phyloP scores from a whole-genome alignment of 2,113 vertebrate species.

The Pyrgilauda ruficollis region DNA sequence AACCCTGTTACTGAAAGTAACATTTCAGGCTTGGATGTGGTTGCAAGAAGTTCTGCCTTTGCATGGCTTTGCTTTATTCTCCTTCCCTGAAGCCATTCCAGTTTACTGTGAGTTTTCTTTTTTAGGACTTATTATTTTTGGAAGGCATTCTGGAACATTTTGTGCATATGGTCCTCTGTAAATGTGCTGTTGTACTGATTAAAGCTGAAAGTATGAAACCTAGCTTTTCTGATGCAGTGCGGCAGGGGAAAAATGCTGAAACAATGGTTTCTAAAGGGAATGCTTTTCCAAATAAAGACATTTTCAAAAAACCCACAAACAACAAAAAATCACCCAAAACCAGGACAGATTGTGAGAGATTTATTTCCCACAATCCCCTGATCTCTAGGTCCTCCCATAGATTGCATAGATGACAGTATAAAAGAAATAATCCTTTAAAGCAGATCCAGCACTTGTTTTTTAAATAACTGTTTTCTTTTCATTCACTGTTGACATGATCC shows the following conservation, averaged over 20 bases:
- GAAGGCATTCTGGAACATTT: slow-evolving; percentile 71
- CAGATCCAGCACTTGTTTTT: no score
- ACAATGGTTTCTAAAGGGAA: slow-evolving; percentile 32
- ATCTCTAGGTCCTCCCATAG: neutral
- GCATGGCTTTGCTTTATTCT: neutral
- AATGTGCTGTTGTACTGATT: slow-evolving; percentile 68
- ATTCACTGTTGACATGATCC: neutral
- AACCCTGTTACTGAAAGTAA: neutral
- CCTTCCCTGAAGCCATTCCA: slow-evolving; percentile 6
- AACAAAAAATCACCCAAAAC: neutral
- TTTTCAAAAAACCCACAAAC: neutral
- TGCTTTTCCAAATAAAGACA: neutral
- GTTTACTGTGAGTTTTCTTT: slow-evolving; percentile 51
- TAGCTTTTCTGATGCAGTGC: neutral
- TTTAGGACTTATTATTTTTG: slow-evolving; percentile 71
- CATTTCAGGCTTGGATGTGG: neutral
- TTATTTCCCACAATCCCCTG: neutral
- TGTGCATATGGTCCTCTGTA: slow-evolving; percentile 55
- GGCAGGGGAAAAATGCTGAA: neutral
- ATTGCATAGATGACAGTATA: neutral
- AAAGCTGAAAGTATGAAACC: slow-evolving; percentile 59
- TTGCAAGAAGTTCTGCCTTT: neutral
- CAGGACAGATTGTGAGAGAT: neutral
- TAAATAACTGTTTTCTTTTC: neutral
- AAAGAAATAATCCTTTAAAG: neutral